Conservation (phyloP, 2,888 invertebrate species). For the Eugnorisma glareosa region DNA sequence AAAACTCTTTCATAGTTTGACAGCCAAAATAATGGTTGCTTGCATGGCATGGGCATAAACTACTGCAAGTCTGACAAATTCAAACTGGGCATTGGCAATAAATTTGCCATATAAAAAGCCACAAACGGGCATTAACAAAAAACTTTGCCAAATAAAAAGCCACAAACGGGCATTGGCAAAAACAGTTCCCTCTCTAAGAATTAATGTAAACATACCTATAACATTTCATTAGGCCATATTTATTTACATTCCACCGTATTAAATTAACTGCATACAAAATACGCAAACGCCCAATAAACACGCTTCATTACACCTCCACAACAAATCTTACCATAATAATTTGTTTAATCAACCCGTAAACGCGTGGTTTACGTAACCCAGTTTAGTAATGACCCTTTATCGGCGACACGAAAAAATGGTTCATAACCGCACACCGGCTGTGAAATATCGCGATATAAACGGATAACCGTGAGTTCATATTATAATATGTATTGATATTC, state of each 20-base stretch:
- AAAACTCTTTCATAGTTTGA: too few species aligned
- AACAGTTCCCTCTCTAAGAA: not conserved
- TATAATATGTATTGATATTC: slow-evolving; percentile 1
- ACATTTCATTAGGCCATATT: not conserved
- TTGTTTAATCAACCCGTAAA: slow-evolving; percentile 56
- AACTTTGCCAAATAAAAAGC: too few species aligned
- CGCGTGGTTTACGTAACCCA: slow-evolving; percentile 50
- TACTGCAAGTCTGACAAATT: too few species aligned
- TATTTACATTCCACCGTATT: slow-evolving; percentile 6
- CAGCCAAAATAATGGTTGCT: not conserved
- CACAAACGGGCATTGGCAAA: too few species aligned
- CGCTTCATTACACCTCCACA: slow-evolving; percentile 30
- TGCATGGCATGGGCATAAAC: not conserved
- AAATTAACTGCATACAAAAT: slow-evolving; percentile 33
- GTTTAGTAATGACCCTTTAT: slow-evolving; percentile 60
- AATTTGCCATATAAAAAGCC: too few species aligned
- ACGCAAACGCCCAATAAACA: slow-evolving; percentile 22
- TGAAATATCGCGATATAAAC: slow-evolving; percentile 31
- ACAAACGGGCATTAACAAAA: too few species aligned
- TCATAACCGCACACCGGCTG: slow-evolving; percentile 44
- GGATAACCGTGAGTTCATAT: slow-evolving; percentile 4
- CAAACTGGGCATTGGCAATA: too few species aligned
- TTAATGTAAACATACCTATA: not conserved
- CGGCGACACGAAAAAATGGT: slow-evolving; percentile 46
- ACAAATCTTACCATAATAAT: slow-evolving; percentile 57